Percentiles rank a stretch among this genome's conserved stretches.
phyloP scores from a whole-genome alignment of 2,113 vertebrate species.

The Xiphophorus maculatus region DNA sequence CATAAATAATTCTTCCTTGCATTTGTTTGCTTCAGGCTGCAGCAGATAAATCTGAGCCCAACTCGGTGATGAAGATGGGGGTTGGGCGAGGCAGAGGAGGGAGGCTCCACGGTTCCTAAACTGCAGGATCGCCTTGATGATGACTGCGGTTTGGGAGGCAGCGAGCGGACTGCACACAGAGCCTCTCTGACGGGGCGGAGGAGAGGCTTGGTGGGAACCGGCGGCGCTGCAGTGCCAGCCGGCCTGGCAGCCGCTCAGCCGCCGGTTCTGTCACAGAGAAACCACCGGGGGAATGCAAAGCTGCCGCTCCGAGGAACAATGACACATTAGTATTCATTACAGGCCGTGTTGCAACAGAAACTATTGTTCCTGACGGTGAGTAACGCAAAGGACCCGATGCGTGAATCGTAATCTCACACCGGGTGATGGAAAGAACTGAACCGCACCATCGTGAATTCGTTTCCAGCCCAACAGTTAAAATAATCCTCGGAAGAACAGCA shows the following conservation, averaged over 20 bases:
- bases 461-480: not conserved
- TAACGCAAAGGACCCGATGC: not conserved
- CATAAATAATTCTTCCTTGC: too few species aligned
- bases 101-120: slow-evolving; percentile 20
- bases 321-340: slow-evolving; percentile 17
- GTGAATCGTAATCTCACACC: not conserved
- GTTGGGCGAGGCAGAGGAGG: not conserved
- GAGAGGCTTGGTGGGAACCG: slow-evolving; percentile 29
- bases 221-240: slow-evolving; percentile 45
- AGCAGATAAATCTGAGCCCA: not conserved
- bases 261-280: slow-evolving; percentile 35
- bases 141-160: slow-evolving; percentile 9
- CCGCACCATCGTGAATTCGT: not conserved
- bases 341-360: not conserved
- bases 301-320: slow-evolving; percentile 14
- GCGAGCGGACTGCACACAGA: slow-evolving; percentile 42
- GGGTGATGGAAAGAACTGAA: not conserved
- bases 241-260: slow-evolving; percentile 40
- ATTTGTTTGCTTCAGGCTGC: not conserved
- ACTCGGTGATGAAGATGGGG: not conserved
- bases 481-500: not conserved
- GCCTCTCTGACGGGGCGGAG: slow-evolving; percentile 40
- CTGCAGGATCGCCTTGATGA: slow-evolving; percentile 24
- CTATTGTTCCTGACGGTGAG: not conserved
- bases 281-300: slow-evolving; percentile 47